phyloP scores from a whole-genome alignment of 2,888 invertebrate genomes.

The Drosophila paracracens region DNA sequence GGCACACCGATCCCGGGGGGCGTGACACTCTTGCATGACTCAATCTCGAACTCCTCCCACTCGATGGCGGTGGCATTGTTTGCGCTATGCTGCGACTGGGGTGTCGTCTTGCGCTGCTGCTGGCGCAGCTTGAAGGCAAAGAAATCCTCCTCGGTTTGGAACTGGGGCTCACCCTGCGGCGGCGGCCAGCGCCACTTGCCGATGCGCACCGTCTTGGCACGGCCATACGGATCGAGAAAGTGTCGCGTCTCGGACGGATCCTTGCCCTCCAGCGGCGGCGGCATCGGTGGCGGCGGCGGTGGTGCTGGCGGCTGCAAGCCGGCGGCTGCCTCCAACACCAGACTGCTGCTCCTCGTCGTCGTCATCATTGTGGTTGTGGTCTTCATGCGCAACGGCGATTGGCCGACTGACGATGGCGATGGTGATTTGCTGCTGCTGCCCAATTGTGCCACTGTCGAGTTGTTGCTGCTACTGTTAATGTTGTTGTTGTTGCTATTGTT shows the following conservation, averaged over 20 bases:
- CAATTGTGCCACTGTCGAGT: conserved; percentile 1
- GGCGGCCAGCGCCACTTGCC: conserved; percentile 99
- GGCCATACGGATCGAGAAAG: conserved; percentile 95
- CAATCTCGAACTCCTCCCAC: conserved; percentile 95
- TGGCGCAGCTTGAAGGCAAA: conserved; percentile 95
- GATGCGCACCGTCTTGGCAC: conserved; percentile 97
- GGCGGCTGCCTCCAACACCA: conserved; percentile 79
- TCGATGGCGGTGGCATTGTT: conserved; percentile 87
- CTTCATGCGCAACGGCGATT: conserved; percentile 75
- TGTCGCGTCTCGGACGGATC: conserved; percentile 93
- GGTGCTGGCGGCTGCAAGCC: conserved; percentile 85
- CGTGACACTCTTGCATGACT: conserved; percentile 84
- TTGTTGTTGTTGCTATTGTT: conserved; percentile 12
- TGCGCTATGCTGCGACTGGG: conserved; percentile 86
- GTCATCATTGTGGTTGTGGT: conserved; percentile 45
- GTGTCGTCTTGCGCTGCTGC: conserved; percentile 92
- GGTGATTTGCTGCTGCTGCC: conserved; percentile 3
- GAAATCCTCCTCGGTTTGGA: conserved; percentile 92
- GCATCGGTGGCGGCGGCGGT: conserved; percentile 95
- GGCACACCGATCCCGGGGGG: conserved; percentile 53
- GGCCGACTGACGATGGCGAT: conserved; percentile 7
- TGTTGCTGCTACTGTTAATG: conserved; percentile 11
- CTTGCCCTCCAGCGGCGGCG: conserved; percentile 92
- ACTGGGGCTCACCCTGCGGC: conserved; percentile 90
- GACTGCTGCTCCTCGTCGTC: conserved; percentile 60